Base-by-base conservation (phyloP, 2,113 vertebrate species). In the Ageneiosus marmoratus region DNA sequence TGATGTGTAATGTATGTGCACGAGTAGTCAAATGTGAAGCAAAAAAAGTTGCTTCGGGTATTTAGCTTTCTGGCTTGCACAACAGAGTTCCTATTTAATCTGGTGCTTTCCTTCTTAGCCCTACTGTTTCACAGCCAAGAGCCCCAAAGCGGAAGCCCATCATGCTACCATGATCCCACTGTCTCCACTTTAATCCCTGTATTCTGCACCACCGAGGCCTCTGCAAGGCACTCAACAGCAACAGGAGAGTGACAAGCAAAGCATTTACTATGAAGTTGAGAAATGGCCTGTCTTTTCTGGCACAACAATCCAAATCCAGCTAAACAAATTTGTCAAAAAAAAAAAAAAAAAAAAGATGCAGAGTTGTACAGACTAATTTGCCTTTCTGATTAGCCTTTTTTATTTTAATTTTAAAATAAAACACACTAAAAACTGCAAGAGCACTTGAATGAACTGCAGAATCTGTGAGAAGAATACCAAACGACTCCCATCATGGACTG, bases 171-270 rank as follows among this genome's bases (percentile, higher is more conserved):
- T 88, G 90, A 89, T 89, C 84, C 65, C 32, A 77, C 75, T 78
- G n/a, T 87, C 81, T 91, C 80, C 86, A 32, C 73, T 87, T 78
- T 89, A 92, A 92, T 91, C 82, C 88, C 80, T 50, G 69, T 82
- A 84, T 91, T 87, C 80, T 75, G 85, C 53, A 89, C 82, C 81
- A 78, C 53, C 80, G 80, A 79, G 84, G 88, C 72, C 84, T 91
- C 83, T 81, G 81, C 84, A 62, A 44, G 80, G 65, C 88, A 84
- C 78, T 84, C 77, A 77, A 83, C 73, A 81, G 75, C 75, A 84
- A 76, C 75, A 62, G 62, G 55, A 76, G 67, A 65, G 76, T 78
- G 48, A 81, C 56, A 46, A 65, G 46, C 4, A 18, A 77, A 58
- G 70, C 37, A 18, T 77, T 29, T 69, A 22, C 41, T n/a, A 46